These are phyloP conservation scores for Orycteropus afer DNA, from an alignment of 2,113 vertebrate species.

Conservation along the genomic window DNA sequence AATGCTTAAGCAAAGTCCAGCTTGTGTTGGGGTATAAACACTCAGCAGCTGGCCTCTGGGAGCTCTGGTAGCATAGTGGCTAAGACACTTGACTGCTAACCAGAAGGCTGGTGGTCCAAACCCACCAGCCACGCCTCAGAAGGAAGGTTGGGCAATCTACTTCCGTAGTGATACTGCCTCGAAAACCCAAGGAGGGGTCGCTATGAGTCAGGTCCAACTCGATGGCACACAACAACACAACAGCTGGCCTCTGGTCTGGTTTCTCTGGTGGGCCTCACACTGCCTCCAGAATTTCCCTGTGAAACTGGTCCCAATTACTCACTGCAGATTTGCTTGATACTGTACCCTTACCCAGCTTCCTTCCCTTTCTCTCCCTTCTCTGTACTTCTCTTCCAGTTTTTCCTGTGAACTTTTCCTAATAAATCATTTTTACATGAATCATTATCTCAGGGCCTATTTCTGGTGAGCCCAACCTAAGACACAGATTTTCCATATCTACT, in stretches of 20 bases:
- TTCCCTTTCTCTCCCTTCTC: not conserved
- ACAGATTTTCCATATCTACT: not conserved
- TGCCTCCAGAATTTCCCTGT: not conserved
- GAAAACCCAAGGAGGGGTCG: too few relatives aligned
- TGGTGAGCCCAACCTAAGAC: not conserved
- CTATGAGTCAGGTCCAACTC: too few relatives aligned
- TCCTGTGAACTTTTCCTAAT: not conserved
- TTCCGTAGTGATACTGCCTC: too few relatives aligned
- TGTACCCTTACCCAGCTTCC: not conserved
- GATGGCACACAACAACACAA: too few relatives aligned
- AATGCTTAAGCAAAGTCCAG: not conserved
- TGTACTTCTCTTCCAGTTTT: not conserved
- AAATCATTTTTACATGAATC: not conserved
- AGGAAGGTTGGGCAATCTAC: too few relatives aligned
- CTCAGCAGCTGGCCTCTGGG: not conserved
- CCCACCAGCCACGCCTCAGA: too few relatives aligned
- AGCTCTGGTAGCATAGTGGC: too few relatives aligned
- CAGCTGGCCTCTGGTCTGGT: not conserved
- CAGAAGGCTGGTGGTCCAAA: too few relatives aligned
- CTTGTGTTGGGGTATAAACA: fast-evolving
- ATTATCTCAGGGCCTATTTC: not conserved
- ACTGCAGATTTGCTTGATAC: not conserved
- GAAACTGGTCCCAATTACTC: not conserved
- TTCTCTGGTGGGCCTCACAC: not conserved
- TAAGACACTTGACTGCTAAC: too few relatives aligned